Evolutionary conservation across 2,888 invertebrate species (phyloP), one percentile per base, ranked within the genome.

Genomic region (Pristionchus mayeri): DNA sequence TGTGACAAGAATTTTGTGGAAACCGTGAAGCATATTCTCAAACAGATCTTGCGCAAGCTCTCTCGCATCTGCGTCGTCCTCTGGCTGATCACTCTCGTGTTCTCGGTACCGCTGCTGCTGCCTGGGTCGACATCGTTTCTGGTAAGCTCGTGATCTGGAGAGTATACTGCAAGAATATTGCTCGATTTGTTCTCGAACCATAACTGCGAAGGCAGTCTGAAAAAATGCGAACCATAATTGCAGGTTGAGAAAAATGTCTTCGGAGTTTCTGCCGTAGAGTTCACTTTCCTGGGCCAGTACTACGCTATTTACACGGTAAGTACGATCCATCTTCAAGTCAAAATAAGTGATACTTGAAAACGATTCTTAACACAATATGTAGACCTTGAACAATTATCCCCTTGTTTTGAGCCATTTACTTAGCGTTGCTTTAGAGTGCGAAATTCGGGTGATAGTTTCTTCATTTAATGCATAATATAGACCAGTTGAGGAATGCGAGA

Each of bases 241-340:
- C 30, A 63, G 63, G 18, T 18, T 0, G 44, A 40, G 2, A 75
- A 21, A 11, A 75, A 75, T 13, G 75, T 75, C 13, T 75, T 75
- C 24, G 40, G 75, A 6, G n/a, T 75, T 3, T 24, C 21, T n/a
- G 4, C 40, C 9, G 24, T 75, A 9, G 40, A 75, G 40, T 75
- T 75, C 44, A 75, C 75, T 3, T 75, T 75, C 30, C 75, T 21
- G 3, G 75, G 75, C n/a, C 40, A 75, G 13, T 75, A 75, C 44
- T 75, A 24, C 30, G 13, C 18, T 9, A 44, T 75, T 75, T 75
- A 75, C n/a, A 44, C 75, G 75, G 75, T 75, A 40, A 4, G 24
- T 44, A 9, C 21, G 16, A 71, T 7, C 3, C 16, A 30, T 11
- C 30, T 30, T 30, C 57, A 16, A 21, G 7, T 2, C 16, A n/a